Percentiles rank a stretch among this genome's conserved stretches.
These are phyloP conservation scores for Erannis defoliaria DNA, from an alignment of 2,888 invertebrate species.

Conservation along the genomic window DNA sequence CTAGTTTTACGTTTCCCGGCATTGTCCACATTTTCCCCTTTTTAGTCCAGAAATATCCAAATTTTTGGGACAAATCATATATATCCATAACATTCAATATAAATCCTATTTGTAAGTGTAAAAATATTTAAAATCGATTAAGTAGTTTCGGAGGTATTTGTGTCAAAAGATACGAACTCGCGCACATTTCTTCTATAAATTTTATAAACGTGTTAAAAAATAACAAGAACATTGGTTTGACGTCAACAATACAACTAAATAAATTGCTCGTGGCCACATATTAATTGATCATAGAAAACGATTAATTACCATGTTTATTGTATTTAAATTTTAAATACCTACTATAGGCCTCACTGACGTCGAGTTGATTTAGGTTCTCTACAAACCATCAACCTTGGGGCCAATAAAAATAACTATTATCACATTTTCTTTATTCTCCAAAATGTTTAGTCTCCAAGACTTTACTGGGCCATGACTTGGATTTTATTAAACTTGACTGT, in stretches of 20 bases:
- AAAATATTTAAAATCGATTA: neutral
- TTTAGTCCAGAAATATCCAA: neutral
- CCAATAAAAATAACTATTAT: too few relatives aligned
- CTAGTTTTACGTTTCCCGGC: neutral
- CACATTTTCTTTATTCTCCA: too few relatives aligned
- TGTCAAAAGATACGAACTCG: constrained; percentile 1
- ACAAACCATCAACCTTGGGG: neutral
- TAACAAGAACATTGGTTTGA: constrained; percentile 59
- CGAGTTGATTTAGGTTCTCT: neutral
- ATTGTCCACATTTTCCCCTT: constrained; percentile 2
- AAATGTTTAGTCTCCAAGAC: too few relatives aligned
- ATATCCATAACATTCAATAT: neutral
- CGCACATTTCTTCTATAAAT: neutral
- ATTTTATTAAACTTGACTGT: too few relatives aligned
- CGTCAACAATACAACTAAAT: constrained; percentile 71
- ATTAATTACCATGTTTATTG: constrained; percentile 70
- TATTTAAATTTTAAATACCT: constrained; percentile 35
- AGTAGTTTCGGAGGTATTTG: constrained; percentile 4
- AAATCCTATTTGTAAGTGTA: neutral
- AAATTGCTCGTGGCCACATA: constrained; percentile 63
- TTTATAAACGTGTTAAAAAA: constrained; percentile 34
- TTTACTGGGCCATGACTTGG: too few relatives aligned
- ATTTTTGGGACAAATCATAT: neutral
- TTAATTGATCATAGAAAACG: constrained; percentile 69
- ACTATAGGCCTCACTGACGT: neutral